A percentile compares a stretch with the other conserved stretches of the same genome.
Evolutionary conservation across 2,113 vertebrate species (phyloP).

Genomic region (Tachysurus fulvidraco): DNA sequence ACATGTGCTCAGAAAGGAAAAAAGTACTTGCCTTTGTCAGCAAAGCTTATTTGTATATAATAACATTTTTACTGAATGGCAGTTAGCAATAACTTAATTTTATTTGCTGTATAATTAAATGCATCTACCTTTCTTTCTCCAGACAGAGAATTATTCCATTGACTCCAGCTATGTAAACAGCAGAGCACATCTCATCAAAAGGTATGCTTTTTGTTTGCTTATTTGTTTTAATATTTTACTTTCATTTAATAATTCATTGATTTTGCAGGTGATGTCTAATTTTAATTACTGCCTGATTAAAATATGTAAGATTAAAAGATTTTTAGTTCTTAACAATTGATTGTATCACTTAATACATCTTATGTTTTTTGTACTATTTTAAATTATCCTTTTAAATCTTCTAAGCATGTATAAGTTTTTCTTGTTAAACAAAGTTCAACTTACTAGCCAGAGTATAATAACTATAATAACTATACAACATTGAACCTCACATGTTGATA

Average conservation of each 20-base stretch:
- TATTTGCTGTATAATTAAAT: constrained; percentile 73
- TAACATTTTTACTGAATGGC: constrained; percentile 77
- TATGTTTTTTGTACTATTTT: constrained; percentile 25
- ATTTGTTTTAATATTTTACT: constrained; percentile 45
- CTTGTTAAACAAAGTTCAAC: no score
- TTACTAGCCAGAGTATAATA: no score
- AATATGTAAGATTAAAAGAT: not conserved
- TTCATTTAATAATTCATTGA: not conserved
- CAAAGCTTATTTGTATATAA: constrained; percentile 72
- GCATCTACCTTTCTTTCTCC: constrained; percentile 56
- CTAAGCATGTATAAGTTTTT: constrained; percentile 43
- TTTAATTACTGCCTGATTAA: not conserved
- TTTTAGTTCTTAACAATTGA: not conserved
- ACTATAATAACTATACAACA: no score
- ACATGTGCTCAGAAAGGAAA: constrained; percentile 71
- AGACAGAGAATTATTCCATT: constrained; percentile 99
- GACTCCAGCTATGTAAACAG: constrained; percentile 99
- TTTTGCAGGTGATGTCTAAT: not conserved
- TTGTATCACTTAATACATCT: not conserved
- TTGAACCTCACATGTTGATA: not conserved
- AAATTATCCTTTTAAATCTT: constrained; percentile 57
- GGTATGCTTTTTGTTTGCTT: constrained; percentile 78
- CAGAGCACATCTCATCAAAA: constrained; percentile 99
- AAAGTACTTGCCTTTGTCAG: constrained; percentile 70
- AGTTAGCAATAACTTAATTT: constrained; percentile 76